Evolutionary conservation across 2,797 vertebrate species (phyloP).

Genomic region (Phylloscopus collybita): DNA sequence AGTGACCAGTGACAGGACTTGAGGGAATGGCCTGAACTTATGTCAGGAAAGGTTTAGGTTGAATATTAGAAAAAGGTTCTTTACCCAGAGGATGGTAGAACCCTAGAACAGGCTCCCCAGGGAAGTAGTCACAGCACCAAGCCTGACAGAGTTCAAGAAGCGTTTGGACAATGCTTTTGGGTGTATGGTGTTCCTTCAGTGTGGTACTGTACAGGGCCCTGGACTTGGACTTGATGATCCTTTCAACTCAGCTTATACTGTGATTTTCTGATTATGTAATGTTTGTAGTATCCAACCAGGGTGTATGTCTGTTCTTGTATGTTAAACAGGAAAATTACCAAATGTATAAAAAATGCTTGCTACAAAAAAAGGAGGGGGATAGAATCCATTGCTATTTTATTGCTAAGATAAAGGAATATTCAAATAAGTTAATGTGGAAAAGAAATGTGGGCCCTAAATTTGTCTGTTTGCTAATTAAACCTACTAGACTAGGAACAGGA

Average conservation of each 20-base stretch:
- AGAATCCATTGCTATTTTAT: not conserved
- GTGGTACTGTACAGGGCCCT: not conserved
- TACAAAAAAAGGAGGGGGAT: fast-evolving
- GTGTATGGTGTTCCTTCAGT: not conserved
- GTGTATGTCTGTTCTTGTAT: not conserved
- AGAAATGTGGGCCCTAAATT: not conserved
- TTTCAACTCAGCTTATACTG: not conserved
- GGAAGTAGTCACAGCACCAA: not conserved
- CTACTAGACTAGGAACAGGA: not conserved
- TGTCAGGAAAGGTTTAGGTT: not conserved
- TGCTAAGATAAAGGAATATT: not conserved
- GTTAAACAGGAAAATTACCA: not conserved
- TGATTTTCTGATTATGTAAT: not conserved
- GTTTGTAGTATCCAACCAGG: not conserved
- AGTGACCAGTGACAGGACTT: not conserved
- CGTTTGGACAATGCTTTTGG: not conserved
- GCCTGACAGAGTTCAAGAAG: not conserved
- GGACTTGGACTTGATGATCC: not conserved
- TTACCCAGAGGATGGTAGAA: not conserved
- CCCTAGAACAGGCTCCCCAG: not conserved
- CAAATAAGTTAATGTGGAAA: not conserved
- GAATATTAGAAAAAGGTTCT: not conserved
- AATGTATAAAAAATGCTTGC: not conserved
- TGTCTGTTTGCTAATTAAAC: not conserved
- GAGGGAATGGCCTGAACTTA: not conserved